Percentiles rank a stretch among this genome's conserved stretches.
phyloP scores from a whole-genome alignment of 2,888 invertebrate genomes.

The Ormyrus nitidulus region DNA sequence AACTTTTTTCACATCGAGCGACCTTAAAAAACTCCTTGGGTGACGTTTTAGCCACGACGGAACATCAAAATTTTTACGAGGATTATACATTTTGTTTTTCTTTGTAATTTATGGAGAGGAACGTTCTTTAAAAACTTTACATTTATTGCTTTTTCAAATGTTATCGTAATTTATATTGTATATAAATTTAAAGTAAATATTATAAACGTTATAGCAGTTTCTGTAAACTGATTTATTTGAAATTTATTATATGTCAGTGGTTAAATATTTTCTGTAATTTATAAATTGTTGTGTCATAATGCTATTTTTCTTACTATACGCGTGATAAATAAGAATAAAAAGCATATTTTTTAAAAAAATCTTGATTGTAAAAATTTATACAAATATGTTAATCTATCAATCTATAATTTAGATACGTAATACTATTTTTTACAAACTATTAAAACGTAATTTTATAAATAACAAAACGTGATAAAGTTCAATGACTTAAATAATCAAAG shows the following conservation, averaged over 20 bases:
- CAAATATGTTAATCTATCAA: too few relatives aligned
- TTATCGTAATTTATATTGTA: constrained; percentile 1
- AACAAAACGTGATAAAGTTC: too few relatives aligned
- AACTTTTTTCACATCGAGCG: constrained; percentile 10
- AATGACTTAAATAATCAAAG: too few relatives aligned
- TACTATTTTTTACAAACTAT: too few relatives aligned
- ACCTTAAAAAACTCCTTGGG: constrained; percentile 11
- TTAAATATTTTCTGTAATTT: constrained; percentile 18
- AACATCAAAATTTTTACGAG: background rate
- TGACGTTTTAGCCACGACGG: constrained; percentile 14
- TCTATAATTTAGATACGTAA: too few relatives aligned
- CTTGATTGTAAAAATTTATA: too few relatives aligned
- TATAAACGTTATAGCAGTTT: background rate
- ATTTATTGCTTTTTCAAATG: background rate
- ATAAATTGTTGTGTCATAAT: background rate
- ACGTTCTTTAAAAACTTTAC: background rate
- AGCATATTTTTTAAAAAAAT: too few relatives aligned
- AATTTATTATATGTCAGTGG: constrained; percentile 13
- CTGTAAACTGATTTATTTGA: constrained; percentile 21
- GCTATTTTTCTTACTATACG: background rate
- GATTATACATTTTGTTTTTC: background rate
- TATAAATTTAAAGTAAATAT: constrained; percentile 21
- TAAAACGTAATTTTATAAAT: too few relatives aligned
- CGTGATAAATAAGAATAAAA: too few relatives aligned
- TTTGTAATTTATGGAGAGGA: background rate